phyloP scores from a whole-genome alignment of 2,113 vertebrate species.

The Anoura caudifer region DNA sequence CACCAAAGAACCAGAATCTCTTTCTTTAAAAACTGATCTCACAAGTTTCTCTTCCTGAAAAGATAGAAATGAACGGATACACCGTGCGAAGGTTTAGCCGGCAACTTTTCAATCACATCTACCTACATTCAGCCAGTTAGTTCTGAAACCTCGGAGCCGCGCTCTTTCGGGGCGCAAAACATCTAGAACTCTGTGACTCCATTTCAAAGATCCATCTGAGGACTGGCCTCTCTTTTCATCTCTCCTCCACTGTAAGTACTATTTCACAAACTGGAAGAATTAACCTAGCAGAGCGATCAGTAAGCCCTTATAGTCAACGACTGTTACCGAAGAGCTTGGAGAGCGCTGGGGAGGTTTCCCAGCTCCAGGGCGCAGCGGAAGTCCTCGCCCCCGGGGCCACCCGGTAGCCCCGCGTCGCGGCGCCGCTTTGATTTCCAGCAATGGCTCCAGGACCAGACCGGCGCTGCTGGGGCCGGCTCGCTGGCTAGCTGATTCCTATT shows the following conservation, averaged over 20 bases:
- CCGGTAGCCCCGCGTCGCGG: background rate
- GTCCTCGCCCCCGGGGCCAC: background rate
- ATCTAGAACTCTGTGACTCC: background rate
- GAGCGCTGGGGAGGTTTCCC: rapidly evolving
- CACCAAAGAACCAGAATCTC: background rate
- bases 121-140: background rate
- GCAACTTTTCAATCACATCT: background rate
- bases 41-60: background rate
- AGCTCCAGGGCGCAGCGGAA: background rate
- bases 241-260: background rate
- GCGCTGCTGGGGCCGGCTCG: background rate
- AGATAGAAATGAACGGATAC: background rate
- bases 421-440: background rate
- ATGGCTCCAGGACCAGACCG: background rate
- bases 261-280: background rate
- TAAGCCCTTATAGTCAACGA: background rate
- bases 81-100: background rate
- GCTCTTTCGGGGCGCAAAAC: background rate
- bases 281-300: too few relatives aligned
- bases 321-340: rapidly evolving
- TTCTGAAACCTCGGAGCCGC: background rate
- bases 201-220: background rate
- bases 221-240: background rate
- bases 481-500: background rate
- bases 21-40: background rate